Evolutionary conservation across 2,113 vertebrate species (phyloP), one percentile per base, ranked within the genome.

Genomic region (Psittacara wagleri): DNA sequence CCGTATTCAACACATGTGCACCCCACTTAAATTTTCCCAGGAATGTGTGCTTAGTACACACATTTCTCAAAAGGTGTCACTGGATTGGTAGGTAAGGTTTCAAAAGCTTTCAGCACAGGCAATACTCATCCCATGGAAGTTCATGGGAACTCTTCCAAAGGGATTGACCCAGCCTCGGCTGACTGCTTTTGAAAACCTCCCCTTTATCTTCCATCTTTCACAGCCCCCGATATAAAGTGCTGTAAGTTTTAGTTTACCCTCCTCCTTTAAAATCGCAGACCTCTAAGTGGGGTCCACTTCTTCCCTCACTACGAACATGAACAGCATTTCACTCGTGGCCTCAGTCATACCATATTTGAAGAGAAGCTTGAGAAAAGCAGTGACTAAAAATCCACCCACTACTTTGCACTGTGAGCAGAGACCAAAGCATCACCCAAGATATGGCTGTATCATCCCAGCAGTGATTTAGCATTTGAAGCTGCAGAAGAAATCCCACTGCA

Each of bases 31-130:
- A 41, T 91, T 95, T 81, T 94, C 94, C 80, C 83, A 92, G 75
- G 84, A 93, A 90, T 90, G 82, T 59, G 33, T 95, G 63, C 75
- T 95, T 63, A 90, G 94, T 25, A 85, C 74, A 94, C 77, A 88
- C 82, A 91, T 95, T 95, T 94, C 94, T 94, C 84, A 95, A 90
- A 90, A 91, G 78, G 57, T 87, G 91, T 90, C 94, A 92, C 49
- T 87, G 91, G 67, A 66, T 83, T 44, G 41, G 63, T 39, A 95
- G 93, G 87, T 94, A 92, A 48, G 70, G 93, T 95, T 97, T 96
- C 95, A 95, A 77, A 91, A 93, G 75, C 87, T 96, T 95, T 97
- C 95, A 95, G 70, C 85, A 62, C 1, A 16, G 24, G 86, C 81
- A 89, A 23, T 52, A 63, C 54, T 78, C 83, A 86, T 78, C 74